Conservation (phyloP, 2,888 invertebrate species). For the Sminthurinus aureus region DNA sequence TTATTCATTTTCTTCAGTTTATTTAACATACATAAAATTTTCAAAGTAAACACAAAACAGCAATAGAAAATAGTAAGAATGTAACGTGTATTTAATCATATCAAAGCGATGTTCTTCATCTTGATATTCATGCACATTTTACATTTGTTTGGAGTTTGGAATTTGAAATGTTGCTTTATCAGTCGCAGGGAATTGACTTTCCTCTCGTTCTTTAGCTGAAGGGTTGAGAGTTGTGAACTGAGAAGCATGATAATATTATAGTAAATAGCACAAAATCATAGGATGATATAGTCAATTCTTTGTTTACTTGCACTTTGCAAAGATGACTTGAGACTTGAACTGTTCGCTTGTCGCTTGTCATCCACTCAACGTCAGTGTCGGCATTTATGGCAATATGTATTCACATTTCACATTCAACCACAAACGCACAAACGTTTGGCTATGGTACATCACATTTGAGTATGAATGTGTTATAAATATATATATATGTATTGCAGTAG, state of each 20-base stretch:
- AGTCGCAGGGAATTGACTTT: neutral
- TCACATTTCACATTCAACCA: conserved; percentile 6
- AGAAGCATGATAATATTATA: neutral
- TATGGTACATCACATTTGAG: neutral
- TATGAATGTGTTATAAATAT: no score
- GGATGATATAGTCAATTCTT: neutral
- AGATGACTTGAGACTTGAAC: conserved; percentile 3
- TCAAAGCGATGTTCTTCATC: neutral
- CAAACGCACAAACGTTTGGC: neutral
- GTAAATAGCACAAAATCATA: no score
- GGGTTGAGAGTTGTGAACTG: no score
- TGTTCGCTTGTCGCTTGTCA: neutral
- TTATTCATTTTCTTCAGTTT: no score
- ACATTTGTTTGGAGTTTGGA: neutral
- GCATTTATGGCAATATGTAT: neutral
- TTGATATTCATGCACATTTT: neutral
- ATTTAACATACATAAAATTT: no score
- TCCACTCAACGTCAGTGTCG: conserved; percentile 15
- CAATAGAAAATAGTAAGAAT: no score
- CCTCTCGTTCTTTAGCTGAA: neutral
- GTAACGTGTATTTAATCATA: neutral
- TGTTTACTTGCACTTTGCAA: conserved; percentile 32
- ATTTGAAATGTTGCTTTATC: neutral
- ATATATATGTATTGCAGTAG: no score
- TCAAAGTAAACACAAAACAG: no score